Conservation (phyloP, 1,140 invertebrate species). For the Plodia interpunctella region DNA sequence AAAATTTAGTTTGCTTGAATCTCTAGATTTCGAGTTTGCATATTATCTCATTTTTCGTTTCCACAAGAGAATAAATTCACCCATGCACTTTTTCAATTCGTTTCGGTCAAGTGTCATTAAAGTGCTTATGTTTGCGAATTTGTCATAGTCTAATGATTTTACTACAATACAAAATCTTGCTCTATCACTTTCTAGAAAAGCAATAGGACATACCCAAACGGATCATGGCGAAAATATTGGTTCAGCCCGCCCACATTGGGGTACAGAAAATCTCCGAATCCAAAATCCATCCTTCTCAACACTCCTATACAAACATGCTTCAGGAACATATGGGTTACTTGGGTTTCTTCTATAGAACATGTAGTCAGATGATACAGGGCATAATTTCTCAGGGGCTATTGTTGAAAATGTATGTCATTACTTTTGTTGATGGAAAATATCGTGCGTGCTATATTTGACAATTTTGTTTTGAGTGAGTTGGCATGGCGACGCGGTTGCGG, state of each 20-base stretch:
- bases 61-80: too few species aligned
- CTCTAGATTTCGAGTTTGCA: too few species aligned
- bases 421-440: conserved; percentile 39
- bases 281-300: conserved; percentile 58
- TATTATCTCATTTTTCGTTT: too few species aligned
- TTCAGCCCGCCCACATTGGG: conserved; percentile 54
- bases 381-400: conserved; percentile 31
- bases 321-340: conserved; percentile 33
- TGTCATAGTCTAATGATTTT: too few species aligned
- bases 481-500: conserved; percentile 47
- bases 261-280: conserved; percentile 55
- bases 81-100: neutral
- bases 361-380: conserved; percentile 29
- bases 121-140: too few species aligned
- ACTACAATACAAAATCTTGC: too few species aligned
- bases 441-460: conserved; percentile 53
- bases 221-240: conserved; percentile 54
- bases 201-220: conserved; percentile 46
- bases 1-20: too few species aligned
- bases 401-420: conserved; percentile 41
- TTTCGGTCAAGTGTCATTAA: too few species aligned
- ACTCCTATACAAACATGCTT: conserved; percentile 33
- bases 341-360: conserved; percentile 19
- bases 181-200: neutral
- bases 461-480: conserved; percentile 51